Evolutionary conservation across 2,113 vertebrate genomes (phyloP).

Genomic region (Camelus bactrianus): DNA sequence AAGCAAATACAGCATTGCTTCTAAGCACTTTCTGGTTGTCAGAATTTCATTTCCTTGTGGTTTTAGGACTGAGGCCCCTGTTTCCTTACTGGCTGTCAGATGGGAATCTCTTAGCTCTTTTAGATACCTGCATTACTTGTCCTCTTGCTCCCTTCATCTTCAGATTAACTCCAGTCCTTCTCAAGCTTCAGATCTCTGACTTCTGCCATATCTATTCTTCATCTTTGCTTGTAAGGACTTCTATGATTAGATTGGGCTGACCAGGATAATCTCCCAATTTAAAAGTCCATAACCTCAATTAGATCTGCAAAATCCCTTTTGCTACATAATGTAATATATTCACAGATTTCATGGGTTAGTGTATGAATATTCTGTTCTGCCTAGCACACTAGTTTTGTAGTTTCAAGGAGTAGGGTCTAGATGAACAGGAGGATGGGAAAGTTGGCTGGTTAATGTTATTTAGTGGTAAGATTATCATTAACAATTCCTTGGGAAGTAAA

Average conservation of each 20-base stretch:
- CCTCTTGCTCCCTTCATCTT: background rate
- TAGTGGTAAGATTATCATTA: background rate
- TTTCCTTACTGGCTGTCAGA: background rate
- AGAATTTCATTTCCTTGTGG: background rate
- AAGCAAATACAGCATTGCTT: background rate
- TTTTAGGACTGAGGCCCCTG: background rate
- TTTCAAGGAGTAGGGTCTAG: background rate
- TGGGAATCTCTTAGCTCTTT: background rate
- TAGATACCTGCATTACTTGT: background rate
- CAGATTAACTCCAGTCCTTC: background rate
- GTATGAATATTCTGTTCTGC: background rate
- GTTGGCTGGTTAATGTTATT: background rate
- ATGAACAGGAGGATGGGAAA: background rate
- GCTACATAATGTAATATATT: background rate
- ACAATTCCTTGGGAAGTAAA: background rate
- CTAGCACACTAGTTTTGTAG: background rate
- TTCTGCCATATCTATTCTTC: background rate
- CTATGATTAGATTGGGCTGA: background rate
- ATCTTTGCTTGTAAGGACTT: conserved; percentile 10
- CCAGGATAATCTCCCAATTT: background rate
- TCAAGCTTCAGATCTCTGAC: background rate
- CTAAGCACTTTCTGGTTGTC: background rate
- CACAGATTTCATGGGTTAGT: background rate
- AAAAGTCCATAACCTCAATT: background rate
- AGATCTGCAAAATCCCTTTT: background rate